Conservation (phyloP, 2,797 vertebrate genomes). For the Chelmon rostratus region DNA sequence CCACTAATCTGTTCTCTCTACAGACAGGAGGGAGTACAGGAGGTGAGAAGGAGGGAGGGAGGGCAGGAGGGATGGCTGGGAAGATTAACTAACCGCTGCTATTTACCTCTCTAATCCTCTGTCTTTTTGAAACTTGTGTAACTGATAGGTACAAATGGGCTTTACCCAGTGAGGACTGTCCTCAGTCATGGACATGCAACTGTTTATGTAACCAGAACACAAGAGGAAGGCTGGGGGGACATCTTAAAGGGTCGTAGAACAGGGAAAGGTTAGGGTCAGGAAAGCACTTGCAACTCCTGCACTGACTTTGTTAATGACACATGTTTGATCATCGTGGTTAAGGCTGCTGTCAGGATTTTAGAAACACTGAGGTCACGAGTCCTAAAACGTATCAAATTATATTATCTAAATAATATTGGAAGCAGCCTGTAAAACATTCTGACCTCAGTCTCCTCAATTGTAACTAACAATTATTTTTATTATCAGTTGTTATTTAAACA, state of each 20-base stretch:
- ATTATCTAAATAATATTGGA: background rate
- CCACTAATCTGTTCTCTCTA: conserved; percentile 50
- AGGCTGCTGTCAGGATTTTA: background rate
- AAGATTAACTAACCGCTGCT: conserved; percentile 60
- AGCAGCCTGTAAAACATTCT: background rate
- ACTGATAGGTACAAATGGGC: conserved; percentile 70
- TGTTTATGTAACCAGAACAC: conserved; percentile 68
- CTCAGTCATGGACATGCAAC: conserved; percentile 56
- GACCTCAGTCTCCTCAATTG: background rate
- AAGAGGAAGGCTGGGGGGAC: background rate
- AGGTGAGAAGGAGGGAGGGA: conserved; percentile 6
- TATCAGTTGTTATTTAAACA: background rate
- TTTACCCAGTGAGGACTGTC: conserved; percentile 52
- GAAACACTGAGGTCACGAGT: background rate
- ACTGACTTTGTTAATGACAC: background rate
- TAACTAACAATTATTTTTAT: background rate
- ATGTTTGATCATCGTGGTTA: background rate
- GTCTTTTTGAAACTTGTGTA: conserved; percentile 58
- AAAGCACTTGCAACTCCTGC: background rate
- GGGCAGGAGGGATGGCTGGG: background rate
- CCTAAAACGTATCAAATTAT: too few species aligned
- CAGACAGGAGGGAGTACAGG: conserved; percentile 28
- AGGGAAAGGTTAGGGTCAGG: conserved; percentile 13
- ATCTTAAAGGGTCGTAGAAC: background rate
- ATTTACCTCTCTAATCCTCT: conserved; percentile 75